Evolutionary conservation across 1,140 invertebrate species (phyloP).

Genomic region (Lordiphosa clarofinis): DNA sequence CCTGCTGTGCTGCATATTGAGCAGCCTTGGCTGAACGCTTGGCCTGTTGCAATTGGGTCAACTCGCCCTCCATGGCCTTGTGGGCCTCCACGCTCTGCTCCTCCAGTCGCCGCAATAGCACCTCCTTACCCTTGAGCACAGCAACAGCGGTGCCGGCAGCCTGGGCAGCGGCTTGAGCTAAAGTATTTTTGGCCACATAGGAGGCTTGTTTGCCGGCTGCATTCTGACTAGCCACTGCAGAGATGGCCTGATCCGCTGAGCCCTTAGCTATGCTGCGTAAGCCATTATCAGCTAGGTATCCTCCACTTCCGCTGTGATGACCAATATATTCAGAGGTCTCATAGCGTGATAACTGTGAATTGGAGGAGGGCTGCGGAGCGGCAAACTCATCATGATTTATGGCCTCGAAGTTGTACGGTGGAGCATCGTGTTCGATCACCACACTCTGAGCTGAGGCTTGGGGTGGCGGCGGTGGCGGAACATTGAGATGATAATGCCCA

Average conservation of each 20-base stretch:
- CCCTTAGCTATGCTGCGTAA: slow-evolving; percentile 82
- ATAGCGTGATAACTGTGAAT: slow-evolving; percentile 22
- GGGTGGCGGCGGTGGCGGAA: slow-evolving; percentile 57
- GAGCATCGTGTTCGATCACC: slow-evolving; percentile 38
- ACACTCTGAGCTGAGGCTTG: slow-evolving; percentile 27
- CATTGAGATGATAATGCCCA: slow-evolving; percentile 57
- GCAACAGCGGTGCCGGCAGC: slow-evolving; percentile 80
- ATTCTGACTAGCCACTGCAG: slow-evolving; percentile 80
- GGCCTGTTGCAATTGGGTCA: slow-evolving; percentile 81
- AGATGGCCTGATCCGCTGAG: slow-evolving; percentile 86
- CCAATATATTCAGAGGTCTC: slow-evolving; percentile 44
- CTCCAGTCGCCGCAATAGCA: slow-evolving; percentile 81
- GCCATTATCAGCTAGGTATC: slow-evolving; percentile 75
- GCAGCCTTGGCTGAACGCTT: slow-evolving; percentile 82
- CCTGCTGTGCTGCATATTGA: slow-evolving; percentile 81
- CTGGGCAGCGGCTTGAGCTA: slow-evolving; percentile 81
- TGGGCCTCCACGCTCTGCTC: slow-evolving; percentile 81
- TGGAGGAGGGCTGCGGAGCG: slow-evolving; percentile 16
- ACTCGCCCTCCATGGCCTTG: slow-evolving; percentile 80
- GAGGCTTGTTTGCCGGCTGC: slow-evolving; percentile 82
- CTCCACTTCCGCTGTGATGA: slow-evolving; percentile 27
- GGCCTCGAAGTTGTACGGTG: slow-evolving; percentile 60
- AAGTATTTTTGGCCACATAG: slow-evolving; percentile 81
- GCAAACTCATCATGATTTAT: slow-evolving; percentile 60
- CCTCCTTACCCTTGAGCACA: slow-evolving; percentile 83